Evolutionary conservation across 2,797 vertebrate species (phyloP).

Genomic region (Scolopax rusticola): DNA sequence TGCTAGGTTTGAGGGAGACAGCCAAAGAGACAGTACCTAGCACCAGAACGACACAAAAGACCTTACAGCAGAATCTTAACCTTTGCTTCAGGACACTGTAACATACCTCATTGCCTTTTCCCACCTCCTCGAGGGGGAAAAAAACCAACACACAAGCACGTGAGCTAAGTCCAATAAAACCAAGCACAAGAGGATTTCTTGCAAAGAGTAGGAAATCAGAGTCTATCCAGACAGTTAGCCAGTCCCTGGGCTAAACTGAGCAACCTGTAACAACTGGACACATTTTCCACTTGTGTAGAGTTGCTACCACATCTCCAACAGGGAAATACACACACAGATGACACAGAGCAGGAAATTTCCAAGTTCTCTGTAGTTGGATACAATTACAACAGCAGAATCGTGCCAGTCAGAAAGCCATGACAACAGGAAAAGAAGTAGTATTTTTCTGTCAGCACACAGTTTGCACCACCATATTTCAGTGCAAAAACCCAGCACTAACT

Average conservation of each 20-base stretch:
- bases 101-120: neutral
- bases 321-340: neutral
- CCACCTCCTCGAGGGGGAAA: neutral
- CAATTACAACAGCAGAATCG: rapidly evolving
- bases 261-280: neutral
- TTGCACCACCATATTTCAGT: neutral
- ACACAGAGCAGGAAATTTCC: neutral
- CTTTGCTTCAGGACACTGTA: neutral
- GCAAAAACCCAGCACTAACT: neutral
- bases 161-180: neutral
- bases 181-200: neutral
- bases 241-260: neutral
- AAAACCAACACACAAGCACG: neutral
- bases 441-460: neutral
- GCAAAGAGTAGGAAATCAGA: neutral
- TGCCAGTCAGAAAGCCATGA: neutral
- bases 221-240: neutral
- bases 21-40: slow-evolving; percentile 16
- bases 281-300: neutral
- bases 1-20: neutral
- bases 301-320: neutral
- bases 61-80: neutral
- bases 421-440: rapidly evolving
- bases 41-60: neutral
- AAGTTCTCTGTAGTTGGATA: neutral